Base-by-base conservation (phyloP, 1,140 invertebrate genomes). In the Trinorchestia longiramus region DNA sequence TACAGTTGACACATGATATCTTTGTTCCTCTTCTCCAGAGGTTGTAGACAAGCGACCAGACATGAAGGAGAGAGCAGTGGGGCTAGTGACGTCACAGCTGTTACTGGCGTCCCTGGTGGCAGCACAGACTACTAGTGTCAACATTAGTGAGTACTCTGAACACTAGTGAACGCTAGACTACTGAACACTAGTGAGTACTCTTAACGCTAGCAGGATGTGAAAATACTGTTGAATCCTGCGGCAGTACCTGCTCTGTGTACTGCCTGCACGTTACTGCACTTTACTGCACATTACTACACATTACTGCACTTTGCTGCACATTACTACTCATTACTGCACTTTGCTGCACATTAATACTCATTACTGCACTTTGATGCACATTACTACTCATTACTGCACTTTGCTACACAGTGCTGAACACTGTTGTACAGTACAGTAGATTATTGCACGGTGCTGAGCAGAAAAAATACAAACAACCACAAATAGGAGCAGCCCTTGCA, bases 91-190 rank as follows among this genome's bases (percentile, higher is more conserved):
- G 62, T 36, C 11, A 15, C 62, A 23, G 28, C 15, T 36, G 28
- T 36, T 77, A 28, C 62, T 77, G 1, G 62, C 62, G 15, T 95
- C 95, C 95, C 43, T 95, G 4, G 40, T 19, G 42, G 15, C 42
- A n/a, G 62, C 62, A 3, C 62, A 95, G 53, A 43, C 41, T 42
- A 95, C 43, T 95, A 95, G n/a, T 43, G 41, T 95, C 77, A 62
- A 95, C 95, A 95, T 95, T 0, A 95, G 87, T 87, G 62, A 95
- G 43, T 87, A 95, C 43, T 95, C 43, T 44, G 43, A 43, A 45
- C 43, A 87, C 43, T 95, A 44, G 43, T 95, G 43, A 87, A 42
- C 95, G 95, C 11, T 77, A 3, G 11, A 3, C 11, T 77, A 77
- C 36, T 23, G 62, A 77, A 77, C 28, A 36, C 1, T 77, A 36